Evolutionary conservation across 1,140 invertebrate genomes (phyloP), one percentile per base, ranked within the genome.

Genomic region (Trachymyrmex cornetzi): DNA sequence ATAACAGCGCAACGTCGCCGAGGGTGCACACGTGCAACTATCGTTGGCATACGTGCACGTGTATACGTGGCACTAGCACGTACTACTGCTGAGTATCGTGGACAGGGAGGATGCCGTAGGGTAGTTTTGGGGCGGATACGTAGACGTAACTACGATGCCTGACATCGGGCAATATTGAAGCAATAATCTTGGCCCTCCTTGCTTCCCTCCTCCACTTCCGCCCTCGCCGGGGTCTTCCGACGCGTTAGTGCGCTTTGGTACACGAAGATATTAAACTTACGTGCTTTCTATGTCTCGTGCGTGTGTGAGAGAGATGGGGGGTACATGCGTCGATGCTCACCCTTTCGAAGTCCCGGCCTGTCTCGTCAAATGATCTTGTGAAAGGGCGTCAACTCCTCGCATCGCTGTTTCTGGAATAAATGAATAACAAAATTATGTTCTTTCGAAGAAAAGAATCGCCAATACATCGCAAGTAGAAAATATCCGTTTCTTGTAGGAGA

Each of bases 91-190:
- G 75, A 53, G 59, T 66, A 57, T 44, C 50, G 67, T 87, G 57
- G 86, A 79, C 82, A 48, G 64, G 55, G 44, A 57, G 48, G 64
- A 38, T n/a, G 59, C n/a, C 53, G 24, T 53, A 30, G 77, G 27
- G 11, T 27, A 50, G 61, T 24, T 2, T 38, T 50, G 16, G 16
- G 53, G 55, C 53, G 57, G 75, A 80, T 91, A 93, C 91, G 87
- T 90, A 92, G 91, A 93, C 91, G 90, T 91, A 93, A 89, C 89
- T 86, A 91, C 91, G 90, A 92, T 90, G 90, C 88, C 92, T 92
- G 91, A 92, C 93, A 94, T 94, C 92, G 87, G 85, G 92, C 93
- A 94, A 95, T 94, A 95, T 95, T 93, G 93, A 94, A 93, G 94
- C 92, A 95, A 94, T 93, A 92, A 93, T 92, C 92, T 90, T 90